These are phyloP conservation scores for Brachypodius melanocephalos DNA, from an alignment of 2,113 vertebrate species.

Conservation along the genomic window DNA sequence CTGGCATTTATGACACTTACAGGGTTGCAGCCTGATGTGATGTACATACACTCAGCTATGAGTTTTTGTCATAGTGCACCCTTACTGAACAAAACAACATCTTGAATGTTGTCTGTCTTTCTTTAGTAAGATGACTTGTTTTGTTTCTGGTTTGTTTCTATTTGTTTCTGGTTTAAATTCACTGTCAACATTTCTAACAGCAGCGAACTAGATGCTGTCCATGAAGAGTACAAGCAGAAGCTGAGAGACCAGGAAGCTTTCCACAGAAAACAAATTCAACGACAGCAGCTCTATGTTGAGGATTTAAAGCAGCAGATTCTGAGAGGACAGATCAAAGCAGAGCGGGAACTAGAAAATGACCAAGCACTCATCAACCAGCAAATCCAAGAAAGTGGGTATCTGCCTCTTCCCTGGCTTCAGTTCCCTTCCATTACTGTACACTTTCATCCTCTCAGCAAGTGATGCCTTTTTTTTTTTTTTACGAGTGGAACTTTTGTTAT, in stretches of 20 bases:
- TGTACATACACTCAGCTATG: accelerated
- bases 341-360: conserved; percentile 81
- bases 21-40: neutral
- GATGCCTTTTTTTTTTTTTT: conserved; percentile 5
- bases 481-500: neutral
- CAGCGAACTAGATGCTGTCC: conserved; percentile 44
- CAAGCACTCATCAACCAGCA: conserved; percentile 77
- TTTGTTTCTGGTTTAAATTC: conserved; percentile 29
- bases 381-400: conserved; percentile 80
- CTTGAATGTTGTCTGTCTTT: neutral
- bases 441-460: neutral
- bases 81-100: neutral
- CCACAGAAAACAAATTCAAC: conserved; percentile 65
- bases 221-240: conserved; percentile 49
- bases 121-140: neutral
- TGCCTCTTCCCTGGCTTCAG: neutral
- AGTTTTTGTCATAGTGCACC: neutral
- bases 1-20: neutral
- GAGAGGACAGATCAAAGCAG: conserved; percentile 78
- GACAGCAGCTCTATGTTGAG: conserved; percentile 79
- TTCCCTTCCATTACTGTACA: neutral
- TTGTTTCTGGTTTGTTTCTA: too few relatives aligned
- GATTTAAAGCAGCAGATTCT: conserved; percentile 82
- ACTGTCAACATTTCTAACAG: conserved; percentile 33
- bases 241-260: conserved; percentile 38